Base-by-base conservation (phyloP, 2,888 invertebrate species). In the Cenopis cana region DNA sequence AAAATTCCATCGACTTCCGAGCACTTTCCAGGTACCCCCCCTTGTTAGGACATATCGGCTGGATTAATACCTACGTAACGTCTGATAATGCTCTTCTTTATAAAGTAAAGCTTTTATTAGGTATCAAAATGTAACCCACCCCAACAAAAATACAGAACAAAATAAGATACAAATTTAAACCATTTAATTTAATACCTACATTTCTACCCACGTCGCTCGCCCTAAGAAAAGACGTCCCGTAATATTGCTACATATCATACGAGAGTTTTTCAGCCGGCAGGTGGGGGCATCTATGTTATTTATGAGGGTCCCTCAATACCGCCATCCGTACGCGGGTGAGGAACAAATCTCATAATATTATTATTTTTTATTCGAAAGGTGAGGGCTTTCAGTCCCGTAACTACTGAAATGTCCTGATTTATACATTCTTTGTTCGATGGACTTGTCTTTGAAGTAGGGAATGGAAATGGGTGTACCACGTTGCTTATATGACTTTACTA, bases 271-370 rank as follows among this genome's bases (percentile, higher is more conserved):
- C 76, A 76, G 75, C 78, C 80, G 85, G 84, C 87, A 87, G 87
- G 88, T 88, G 85, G 79, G 85, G 76, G 79, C 80, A 78, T 80
- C 78, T 81, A 74, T 78, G 76, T 84, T 83, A 88, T 89, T 87
- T 88, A 88, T 83, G 85, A 80, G 80, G 81, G 82, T 80, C 83
- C 82, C 79, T 76, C 82, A 76, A 79, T 79, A 78, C 76, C 74
- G 74, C 73, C 76, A 73, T 72, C 61, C 73, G 56, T 60, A 72
- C 73, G 72, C 65, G 60, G 54, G 55, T 60, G 59, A 69, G 65
- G 65, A 73, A 66, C 73, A 69, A 73, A 73, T 73, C 73, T 69
- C 69, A 66, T 73, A 69, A 69, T 65, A 71, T 71, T 71, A 71
- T 71, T 71, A 71, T 71, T 67, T 71, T 71, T 71, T 71, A 71